These are phyloP conservation scores for Sphinx pinastri DNA, from an alignment of 2,888 invertebrate genomes.

Conservation along the genomic window DNA sequence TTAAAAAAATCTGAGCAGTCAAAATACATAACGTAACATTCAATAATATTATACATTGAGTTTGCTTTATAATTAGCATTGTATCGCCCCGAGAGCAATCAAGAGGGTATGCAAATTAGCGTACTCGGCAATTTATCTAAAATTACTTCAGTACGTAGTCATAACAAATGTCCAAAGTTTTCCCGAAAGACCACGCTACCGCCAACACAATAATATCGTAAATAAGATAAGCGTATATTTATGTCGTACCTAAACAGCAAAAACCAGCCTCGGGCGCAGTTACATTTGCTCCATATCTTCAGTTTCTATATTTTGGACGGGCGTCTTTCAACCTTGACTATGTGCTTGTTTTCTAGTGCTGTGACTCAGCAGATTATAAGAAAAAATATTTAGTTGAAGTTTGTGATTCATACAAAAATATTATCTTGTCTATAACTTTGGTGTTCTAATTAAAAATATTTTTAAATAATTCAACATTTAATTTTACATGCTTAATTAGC, in stretches of 20 bases:
- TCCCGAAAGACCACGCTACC: constrained; percentile 56
- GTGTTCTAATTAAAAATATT: neutral
- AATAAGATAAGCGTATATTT: constrained; percentile 72
- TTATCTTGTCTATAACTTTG: neutral
- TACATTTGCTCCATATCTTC: constrained; percentile 49
- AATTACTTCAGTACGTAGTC: constrained; percentile 30
- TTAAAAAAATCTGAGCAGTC: too few relatives aligned
- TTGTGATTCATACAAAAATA: too few relatives aligned
- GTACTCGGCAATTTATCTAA: constrained; percentile 34
- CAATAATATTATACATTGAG: neutral
- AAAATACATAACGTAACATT: neutral
- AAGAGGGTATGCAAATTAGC: constrained; percentile 28
- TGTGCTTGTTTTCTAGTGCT: neutral
- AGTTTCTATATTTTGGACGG: constrained; percentile 22
- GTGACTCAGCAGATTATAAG: neutral
- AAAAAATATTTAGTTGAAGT: too few relatives aligned
- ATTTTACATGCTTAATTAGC: neutral
- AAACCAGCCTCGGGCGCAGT: constrained; percentile 68
- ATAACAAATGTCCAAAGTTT: constrained; percentile 53
- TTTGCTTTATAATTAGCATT: constrained; percentile 3
- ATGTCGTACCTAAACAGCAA: constrained; percentile 59
- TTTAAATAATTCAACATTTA: neutral
- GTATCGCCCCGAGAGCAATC: constrained; percentile 21
- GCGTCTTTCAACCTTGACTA: neutral
- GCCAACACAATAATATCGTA: constrained; percentile 59